Base-by-base conservation (phyloP, 1,140 invertebrate genomes). In the Carposina sasakii region DNA sequence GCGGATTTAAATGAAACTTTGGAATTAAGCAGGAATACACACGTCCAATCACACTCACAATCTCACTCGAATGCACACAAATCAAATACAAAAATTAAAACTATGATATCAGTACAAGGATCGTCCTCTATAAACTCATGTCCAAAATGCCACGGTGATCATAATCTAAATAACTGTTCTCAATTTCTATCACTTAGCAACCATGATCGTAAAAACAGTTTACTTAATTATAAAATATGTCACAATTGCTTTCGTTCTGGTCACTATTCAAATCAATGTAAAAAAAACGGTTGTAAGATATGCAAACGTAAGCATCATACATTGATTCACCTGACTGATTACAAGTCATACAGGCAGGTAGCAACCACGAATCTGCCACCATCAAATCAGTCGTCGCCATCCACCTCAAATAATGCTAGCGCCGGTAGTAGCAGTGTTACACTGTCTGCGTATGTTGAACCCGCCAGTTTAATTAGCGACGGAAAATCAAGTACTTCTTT, bases 281-380 rank as follows among this genome's bases (percentile, higher is more conserved):
- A 46, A 30, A 6, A 16, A 2, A n/a, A 17, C 15, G 30, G 30
- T 15, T 46, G 43, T 31, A 34, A 19, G 19, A 17, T 33, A 6
- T 33, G 30, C 16, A 33, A 46, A n/a, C 30, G 43, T 13, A 46
- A 13, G 12, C 43, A 46, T 46, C 33, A 46, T 22, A 22, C 30
- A 16, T 13, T 46, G 10, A 34, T 46, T 36, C 43, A 46, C 21
- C 19, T 44, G 10, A 10, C 24, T 6, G 12, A 21, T 9, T 23
- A 2, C 5, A 13, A 10, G n/a, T 4, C 19, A 6, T 12, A 28
- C 12, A 6, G 6, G 12, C 24, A 28, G 8, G 6, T 13, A 4
- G 5, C 24, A 17, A 28, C 5, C 42, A 13, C 26, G 21, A 26
- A 15, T 15, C 8, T 12, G 39, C 23, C 8, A 5, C 21, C 39